phyloP scores from a whole-genome alignment of 2,113 vertebrate species.

The Rhynchomys soricoides region DNA sequence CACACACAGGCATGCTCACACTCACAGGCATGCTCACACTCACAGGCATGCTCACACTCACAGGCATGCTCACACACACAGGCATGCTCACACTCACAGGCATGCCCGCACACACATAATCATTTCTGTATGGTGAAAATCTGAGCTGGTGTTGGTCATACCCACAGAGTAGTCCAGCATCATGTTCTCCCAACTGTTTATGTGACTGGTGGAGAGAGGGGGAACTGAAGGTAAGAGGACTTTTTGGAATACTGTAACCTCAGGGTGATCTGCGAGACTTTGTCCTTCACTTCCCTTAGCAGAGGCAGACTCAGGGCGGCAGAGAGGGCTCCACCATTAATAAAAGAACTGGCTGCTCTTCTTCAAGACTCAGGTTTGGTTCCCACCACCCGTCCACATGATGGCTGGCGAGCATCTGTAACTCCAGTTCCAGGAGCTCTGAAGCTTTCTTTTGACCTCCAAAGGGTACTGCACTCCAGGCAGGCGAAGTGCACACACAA shows the following conservation, averaged over 20 bases:
- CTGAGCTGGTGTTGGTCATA: constrained; percentile 58
- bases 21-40: too few relatives aligned
- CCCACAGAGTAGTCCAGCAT: constrained; percentile 59
- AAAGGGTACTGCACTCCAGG: neutral
- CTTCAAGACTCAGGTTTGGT: neutral
- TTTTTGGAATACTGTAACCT: neutral
- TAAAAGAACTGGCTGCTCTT: neutral
- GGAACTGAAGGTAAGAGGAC: neutral
- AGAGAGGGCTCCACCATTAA: neutral
- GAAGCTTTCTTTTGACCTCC: neutral
- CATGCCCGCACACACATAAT: constrained; percentile 49
- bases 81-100: too few relatives aligned
- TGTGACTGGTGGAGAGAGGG: neutral
- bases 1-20: too few relatives aligned
- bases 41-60: too few relatives aligned
- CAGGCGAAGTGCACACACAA: neutral
- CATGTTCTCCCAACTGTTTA: constrained; percentile 3
- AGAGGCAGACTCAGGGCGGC: neutral
- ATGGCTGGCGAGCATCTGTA: neutral
- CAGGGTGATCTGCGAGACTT: neutral
- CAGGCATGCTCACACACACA: too few relatives aligned
- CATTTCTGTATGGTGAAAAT: constrained; percentile 23
- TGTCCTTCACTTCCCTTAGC: neutral
- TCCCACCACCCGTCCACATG: neutral
- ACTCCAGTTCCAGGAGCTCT: neutral